Evolutionary conservation across 2,113 vertebrate species (phyloP), one percentile per base, ranked within the genome.

Genomic region (Chinchilla lanigera): DNA sequence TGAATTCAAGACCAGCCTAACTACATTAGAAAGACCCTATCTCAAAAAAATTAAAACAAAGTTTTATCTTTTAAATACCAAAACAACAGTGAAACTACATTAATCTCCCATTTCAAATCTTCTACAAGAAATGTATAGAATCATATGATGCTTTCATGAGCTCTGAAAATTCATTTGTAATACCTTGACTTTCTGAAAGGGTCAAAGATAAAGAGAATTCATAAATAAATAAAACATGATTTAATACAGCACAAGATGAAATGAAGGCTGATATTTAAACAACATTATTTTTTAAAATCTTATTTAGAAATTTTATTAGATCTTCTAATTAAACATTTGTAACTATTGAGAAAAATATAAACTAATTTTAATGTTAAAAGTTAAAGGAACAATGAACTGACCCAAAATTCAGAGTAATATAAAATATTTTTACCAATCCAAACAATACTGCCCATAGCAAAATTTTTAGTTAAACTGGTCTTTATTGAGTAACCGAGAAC

Each of bases 361-460:
- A 85, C 26, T 93, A 87, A 92, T 88, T 73, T 90, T 89, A 90
- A 83, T 83, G n/a, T 67, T 94, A 93, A 94, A 93, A 86, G 38
- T 95, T 89, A 78, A 73, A 60, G 83, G n/a, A 89, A 58, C 52
- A 95, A 61, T 93, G 90, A 93, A 88, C 28, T 82, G 54, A 78
- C 44, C 73, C 22, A 82, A 44, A 89, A 28, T 63, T 95, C 50
- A 94, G 33, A 60, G 20, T 87, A 38, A n/a, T 69, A 69, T 69
- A 93, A 93, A 96, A 89, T 89, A 16, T 77, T 90, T 92, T 93
- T 56, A 84, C 14, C 80, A 90, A 86, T 52, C 86, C n/a, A 92
- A 96, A 94, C 1, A 92, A 17, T 75, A 97, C 33, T 65, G 19
- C 91, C 44, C 30, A 63, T 38, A 47, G 91, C 26, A 92, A 95